Conservation (phyloP, 2,888 invertebrate species). For the Portevinia maculata region DNA sequence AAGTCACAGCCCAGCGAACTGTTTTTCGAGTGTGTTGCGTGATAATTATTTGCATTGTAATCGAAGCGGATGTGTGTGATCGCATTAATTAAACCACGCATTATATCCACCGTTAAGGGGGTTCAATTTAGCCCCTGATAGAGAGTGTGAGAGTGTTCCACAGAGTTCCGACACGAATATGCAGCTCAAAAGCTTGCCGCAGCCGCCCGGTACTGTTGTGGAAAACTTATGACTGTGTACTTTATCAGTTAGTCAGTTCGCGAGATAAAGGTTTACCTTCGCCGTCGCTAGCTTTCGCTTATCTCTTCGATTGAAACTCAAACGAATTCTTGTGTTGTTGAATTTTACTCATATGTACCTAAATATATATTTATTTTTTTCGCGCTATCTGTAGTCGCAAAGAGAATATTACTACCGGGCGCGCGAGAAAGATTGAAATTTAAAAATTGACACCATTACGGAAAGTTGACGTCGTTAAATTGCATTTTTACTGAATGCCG, state of each 20-base stretch:
- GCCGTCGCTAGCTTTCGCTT: conserved; percentile 44
- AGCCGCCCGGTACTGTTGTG: conserved; percentile 2
- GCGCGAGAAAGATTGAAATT: conserved; percentile 25
- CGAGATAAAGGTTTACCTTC: conserved; percentile 67
- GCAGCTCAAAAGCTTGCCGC: conserved; percentile 50
- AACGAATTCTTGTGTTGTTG: conserved; percentile 57
- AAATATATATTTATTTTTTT: conserved; percentile 41
- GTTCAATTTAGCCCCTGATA: conserved; percentile 1
- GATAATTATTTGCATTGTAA: conserved; percentile 70
- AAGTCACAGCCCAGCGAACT: conserved; percentile 21
- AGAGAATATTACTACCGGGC: conserved; percentile 4
- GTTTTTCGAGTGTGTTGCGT: conserved; percentile 43
- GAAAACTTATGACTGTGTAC: conserved; percentile 12
- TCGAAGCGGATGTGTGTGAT: conserved; percentile 62
- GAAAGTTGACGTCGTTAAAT: conserved; percentile 17
- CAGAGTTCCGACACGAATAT: not conserved
- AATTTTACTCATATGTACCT: conserved; percentile 29
- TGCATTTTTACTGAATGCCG: conserved; percentile 24
- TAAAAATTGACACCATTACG: conserved; percentile 30
- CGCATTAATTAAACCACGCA: conserved; percentile 63
- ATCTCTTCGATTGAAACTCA: conserved; percentile 57
- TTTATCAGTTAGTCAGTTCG: conserved; percentile 61
- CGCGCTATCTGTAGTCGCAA: conserved; percentile 38
- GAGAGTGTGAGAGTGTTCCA: conserved; percentile 6
- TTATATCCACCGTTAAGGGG: not conserved